Base-by-base conservation (phyloP, 2,113 vertebrate species). In the Tinamus guttatus region DNA sequence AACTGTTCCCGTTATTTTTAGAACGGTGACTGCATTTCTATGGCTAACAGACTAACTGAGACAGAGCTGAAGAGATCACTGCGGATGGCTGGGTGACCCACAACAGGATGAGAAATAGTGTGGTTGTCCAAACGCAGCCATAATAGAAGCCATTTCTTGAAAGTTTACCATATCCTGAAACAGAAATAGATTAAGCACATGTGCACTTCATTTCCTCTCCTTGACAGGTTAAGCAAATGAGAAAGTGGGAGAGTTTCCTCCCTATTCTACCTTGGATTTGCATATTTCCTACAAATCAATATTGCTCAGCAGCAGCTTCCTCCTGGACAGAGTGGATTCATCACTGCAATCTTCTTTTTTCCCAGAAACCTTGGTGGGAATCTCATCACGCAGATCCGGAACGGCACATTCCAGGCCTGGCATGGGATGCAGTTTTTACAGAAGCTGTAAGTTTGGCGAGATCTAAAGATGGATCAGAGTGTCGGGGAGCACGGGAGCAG, bases 371-470 rank as follows among this genome's bases (percentile, higher is more conserved):
- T 97, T n/a, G 7, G 74, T 34, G 95, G 92, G 62, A 98, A 97
- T 81, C 77, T 85, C 47, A 47, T 97, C 56, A 90, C 19, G 1
- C 58, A 58, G 41, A 79, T 97, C 64, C 63, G 1, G 27, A 93
- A 94, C 2, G 54, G 86, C 30, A 87, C 96, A 13, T 98, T 98
- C 91, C 76, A 93, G 78, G 68, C 97, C 21, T 97, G 97, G 97
- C 97, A 98, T 2, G 81, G 96, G 69, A 87, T 96, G 94, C 91
- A 82, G 79, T 97, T 97, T 93, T 89, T 98, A 59, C 76, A 91
- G 40, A 85, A 94, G 25, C 9, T 98, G 93, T 97, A 95, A 98
- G 97, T 97, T 40, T 63, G 47, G 51, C 47, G 45, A 32, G 47
- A 67, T 59, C 30, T 63, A 8, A 70, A 59, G 56, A 56, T 4